Evolutionary conservation across 2,888 invertebrate genomes (phyloP), one percentile per base, ranked within the genome.

Genomic region (Thecophora atra): DNA sequence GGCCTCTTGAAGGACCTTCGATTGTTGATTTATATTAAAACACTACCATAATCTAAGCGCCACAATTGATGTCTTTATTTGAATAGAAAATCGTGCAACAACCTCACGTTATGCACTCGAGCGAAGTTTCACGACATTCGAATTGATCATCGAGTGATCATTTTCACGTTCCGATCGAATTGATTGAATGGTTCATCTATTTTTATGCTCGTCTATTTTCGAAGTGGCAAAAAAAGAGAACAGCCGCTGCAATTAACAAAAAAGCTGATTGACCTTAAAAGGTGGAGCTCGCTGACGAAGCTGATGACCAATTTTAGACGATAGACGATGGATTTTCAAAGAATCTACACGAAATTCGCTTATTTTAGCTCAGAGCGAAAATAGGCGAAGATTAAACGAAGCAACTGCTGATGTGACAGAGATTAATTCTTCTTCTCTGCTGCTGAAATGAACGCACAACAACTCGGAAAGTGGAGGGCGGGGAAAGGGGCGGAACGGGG

Each of bases 361-460:
- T 37, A 37, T 37, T 37, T 37, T 37, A 11, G 37, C 7, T 2
- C 7, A 8, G 37, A 17, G 26, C 58, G 47, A 58, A 58, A 47
- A 58, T 44, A 52, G 44, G 47, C 15, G 30, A 30, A 24, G 66
- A 47, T 47, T 47, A 51, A 66, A 30, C 30, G 52, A 58, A 54
- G 37, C 47, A 63, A 28, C 30, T 63, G 62, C 52, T 58, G 21
- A 62, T 28, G 17, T 47, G 60, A 28, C 69, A n/a, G 51, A 24
- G 70, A 70, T 62, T 37, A 63, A 70, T 63, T 52, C 21, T 37
- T 70, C 62, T 42, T 70, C 62, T 42, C 30, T 28, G 62, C 62
- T 28, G 17, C 58, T 19, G 21, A 68, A 70, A 70, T 70, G 30
- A 52, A 28, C n/a, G 47, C 15, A 7, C n/a, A 8, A 62, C 13